These are phyloP conservation scores for Neosilurus mollespiculum DNA, from an alignment of 2,797 vertebrate genomes.

Conservation along the genomic window DNA sequence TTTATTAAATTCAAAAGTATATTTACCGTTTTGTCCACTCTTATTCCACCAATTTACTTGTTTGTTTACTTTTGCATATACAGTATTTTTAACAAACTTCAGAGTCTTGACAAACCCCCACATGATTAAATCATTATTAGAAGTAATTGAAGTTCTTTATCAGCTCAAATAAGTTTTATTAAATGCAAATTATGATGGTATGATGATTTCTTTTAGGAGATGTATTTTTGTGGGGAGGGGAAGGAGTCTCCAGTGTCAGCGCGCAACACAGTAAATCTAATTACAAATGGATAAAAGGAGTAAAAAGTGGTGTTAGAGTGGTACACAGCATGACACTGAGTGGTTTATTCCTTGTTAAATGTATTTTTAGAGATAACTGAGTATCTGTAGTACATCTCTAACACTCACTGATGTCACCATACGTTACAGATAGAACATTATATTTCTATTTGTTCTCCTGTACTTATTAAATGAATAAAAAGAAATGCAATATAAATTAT, in stretches of 20 bases:
- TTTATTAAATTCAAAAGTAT: background rate
- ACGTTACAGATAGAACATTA: background rate
- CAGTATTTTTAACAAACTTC: background rate
- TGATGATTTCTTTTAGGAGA: background rate
- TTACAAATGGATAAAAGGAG: background rate
- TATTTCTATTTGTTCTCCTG: background rate
- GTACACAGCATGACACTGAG: background rate
- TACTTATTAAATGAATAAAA: background rate
- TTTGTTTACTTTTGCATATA: background rate
- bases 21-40: no score
- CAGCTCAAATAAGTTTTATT: background rate
- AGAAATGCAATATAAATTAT: background rate
- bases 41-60: no score
- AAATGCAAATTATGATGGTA: no score
- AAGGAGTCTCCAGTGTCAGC: background rate
- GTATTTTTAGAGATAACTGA: background rate
- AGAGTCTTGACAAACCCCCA: background rate
- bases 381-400: background rate
- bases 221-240: background rate
- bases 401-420: background rate
- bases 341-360: background rate
- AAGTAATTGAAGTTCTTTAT: background rate
- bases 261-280: background rate
- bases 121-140: background rate
- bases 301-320: background rate